phyloP scores from a whole-genome alignment of 2,888 invertebrate genomes.

The Harpalus rubripes region DNA sequence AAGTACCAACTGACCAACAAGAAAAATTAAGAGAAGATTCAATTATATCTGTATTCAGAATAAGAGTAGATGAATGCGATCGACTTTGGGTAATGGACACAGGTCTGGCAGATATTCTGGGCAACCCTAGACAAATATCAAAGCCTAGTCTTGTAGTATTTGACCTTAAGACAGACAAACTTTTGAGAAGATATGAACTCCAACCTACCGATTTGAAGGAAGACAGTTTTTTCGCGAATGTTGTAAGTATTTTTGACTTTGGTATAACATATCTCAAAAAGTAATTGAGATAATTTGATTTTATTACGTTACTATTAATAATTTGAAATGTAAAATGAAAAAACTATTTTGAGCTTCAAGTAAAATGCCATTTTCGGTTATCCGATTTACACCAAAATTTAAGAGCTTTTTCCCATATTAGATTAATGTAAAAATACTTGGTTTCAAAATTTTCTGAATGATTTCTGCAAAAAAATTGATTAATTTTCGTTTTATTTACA shows the following conservation, averaged over 20 bases:
- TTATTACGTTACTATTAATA: no score
- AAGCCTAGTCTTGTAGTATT: conserved; percentile 85
- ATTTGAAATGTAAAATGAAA: no score
- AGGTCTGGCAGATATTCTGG: conserved; percentile 87
- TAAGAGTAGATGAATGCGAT: conserved; percentile 87
- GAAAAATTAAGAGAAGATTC: conserved; percentile 75
- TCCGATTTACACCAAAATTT: no score
- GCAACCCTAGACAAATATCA: conserved; percentile 81
- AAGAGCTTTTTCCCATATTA: no score
- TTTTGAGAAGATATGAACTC: conserved; percentile 85
- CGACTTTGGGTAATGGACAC: conserved; percentile 91
- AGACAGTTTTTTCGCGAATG: conserved; percentile 89
- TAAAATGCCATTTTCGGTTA: no score
- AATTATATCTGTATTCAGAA: conserved; percentile 86
- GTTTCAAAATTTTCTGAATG: no score
- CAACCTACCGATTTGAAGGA: conserved; percentile 85
- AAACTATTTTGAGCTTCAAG: no score
- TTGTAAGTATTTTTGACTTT: conserved; percentile 78
- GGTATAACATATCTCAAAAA: no score
- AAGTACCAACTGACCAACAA: conserved; percentile 74
- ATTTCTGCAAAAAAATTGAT: no score
- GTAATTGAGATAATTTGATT: no score
- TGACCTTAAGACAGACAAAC: conserved; percentile 87
- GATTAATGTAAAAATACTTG: no score
- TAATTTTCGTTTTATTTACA: no score